Evolutionary conservation across 92 coral and sea anemone genomes (phyloP).

Genomic region (Plumapathes pennacea): DNA sequence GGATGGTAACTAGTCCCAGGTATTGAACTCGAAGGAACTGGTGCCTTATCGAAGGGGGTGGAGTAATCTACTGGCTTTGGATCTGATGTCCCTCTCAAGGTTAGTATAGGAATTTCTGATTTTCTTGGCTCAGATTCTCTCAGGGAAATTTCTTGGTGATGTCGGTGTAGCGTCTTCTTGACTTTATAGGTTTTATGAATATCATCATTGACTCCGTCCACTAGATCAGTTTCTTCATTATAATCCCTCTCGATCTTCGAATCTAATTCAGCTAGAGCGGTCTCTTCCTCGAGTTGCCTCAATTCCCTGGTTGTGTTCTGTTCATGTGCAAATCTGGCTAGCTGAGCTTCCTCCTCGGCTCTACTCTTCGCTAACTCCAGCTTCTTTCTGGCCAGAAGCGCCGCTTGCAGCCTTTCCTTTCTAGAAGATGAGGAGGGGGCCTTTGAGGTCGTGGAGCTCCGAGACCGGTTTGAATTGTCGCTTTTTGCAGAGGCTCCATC

Average conservation of each 20-base stretch:
- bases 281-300: constrained; percentile 28
- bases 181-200: neutral
- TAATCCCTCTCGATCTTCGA: constrained; percentile 31
- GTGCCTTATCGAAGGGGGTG: neutral
- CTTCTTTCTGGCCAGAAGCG: constrained; percentile 27
- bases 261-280: constrained; percentile 37
- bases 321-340: constrained; percentile 1
- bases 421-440: constrained; percentile 5
- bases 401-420: constrained; percentile 15
- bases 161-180: neutral
- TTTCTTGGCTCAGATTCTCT: neutral
- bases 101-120: neutral
- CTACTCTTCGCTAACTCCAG: constrained; percentile 14
- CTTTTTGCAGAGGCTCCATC: constrained; percentile 8
- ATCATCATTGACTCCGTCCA: neutral
- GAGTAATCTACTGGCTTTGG: neutral
- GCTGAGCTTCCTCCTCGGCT: neutral
- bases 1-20: neutral
- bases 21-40: neutral
- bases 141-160: neutral
- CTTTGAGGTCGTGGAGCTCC: neutral
- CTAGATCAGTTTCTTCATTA: too few species aligned
- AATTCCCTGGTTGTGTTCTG: constrained; percentile 1
- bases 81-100: neutral
- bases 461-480: neutral